These are phyloP conservation scores for Pachypanchax playfairii DNA, from an alignment of 2,113 vertebrate species.

Conservation along the genomic window DNA sequence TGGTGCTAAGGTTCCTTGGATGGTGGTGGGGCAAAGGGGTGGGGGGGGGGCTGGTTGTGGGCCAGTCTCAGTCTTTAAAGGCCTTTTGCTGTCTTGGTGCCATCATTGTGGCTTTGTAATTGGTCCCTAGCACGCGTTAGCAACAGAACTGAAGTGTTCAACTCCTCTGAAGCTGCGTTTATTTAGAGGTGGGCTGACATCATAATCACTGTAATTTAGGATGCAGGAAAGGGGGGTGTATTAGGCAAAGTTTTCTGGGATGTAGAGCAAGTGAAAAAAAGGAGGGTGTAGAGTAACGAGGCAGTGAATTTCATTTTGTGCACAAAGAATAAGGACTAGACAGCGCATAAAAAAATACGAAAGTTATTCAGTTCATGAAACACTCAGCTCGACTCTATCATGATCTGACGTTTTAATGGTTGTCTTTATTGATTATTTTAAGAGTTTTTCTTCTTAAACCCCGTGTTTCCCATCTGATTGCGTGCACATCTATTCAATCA, in stretches of 20 bases:
- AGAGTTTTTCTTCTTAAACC: conserved; percentile 1
- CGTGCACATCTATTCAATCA: conserved; percentile 25
- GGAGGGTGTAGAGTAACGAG: conserved; percentile 16
- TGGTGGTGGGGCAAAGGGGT: no score
- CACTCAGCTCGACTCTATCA: neutral
- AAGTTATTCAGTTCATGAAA: no score
- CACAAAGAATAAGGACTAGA: conserved; percentile 24
- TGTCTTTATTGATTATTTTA: conserved; percentile 3
- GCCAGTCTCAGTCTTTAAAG: conserved; percentile 49
- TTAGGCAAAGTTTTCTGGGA: conserved; percentile 37
- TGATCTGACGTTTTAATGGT: conserved; percentile 10
- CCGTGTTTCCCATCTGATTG: conserved; percentile 32
- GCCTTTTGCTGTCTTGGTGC: conserved; percentile 41
- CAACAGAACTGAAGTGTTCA: conserved; percentile 45
- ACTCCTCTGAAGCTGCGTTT: conserved; percentile 54
- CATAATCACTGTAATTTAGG: conserved; percentile 73
- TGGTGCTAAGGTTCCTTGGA: no score
- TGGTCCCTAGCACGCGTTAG: conserved; percentile 58
- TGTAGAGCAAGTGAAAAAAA: conserved; percentile 12
- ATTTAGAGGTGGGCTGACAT: conserved; percentile 58
- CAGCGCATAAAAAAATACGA: conserved; percentile 13
- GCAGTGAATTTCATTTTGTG: conserved; percentile 34
- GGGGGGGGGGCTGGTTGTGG: conserved; percentile 17
- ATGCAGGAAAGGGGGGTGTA: conserved; percentile 40
- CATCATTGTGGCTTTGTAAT: conserved; percentile 62